Evolutionary conservation across 1,140 invertebrate genomes (phyloP).

Genomic region (Lepidurus apus): DNA sequence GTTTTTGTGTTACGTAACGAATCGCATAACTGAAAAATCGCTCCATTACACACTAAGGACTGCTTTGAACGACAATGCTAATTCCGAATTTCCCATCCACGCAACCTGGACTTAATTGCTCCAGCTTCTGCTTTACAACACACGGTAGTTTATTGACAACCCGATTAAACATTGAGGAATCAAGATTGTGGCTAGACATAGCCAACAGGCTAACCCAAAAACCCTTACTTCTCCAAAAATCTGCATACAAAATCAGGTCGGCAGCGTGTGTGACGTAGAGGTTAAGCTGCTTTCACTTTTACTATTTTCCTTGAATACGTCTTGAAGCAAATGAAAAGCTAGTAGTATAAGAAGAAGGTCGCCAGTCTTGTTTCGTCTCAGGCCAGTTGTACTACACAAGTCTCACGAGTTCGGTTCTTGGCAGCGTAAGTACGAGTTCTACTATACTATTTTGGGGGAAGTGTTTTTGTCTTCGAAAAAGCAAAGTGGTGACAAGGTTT

Average conservation of each 20-base stretch:
- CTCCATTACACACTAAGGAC: neutral
- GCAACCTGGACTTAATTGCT: neutral
- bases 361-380: neutral
- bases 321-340: conserved; percentile 9
- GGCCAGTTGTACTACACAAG: neutral
- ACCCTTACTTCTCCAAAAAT: neutral
- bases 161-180: neutral
- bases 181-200: neutral
- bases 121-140: neutral
- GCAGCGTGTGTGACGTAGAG: conserved; percentile 11
- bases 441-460: neutral
- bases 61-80: neutral
- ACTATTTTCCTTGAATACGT: conserved; percentile 1
- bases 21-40: neutral
- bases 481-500: too few species aligned
- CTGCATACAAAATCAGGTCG: conserved; percentile 4
- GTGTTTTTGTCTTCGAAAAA: too few species aligned
- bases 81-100: neutral
- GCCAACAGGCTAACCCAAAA: neutral
- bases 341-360: conserved; percentile 11
- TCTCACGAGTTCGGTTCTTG: neutral
- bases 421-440: neutral
- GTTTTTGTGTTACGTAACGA: too few species aligned
- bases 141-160: neutral
- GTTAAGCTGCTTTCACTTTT: conserved; percentile 22